Conservation (phyloP, 2,888 invertebrate species). For the Drosophila demipolita region DNA sequence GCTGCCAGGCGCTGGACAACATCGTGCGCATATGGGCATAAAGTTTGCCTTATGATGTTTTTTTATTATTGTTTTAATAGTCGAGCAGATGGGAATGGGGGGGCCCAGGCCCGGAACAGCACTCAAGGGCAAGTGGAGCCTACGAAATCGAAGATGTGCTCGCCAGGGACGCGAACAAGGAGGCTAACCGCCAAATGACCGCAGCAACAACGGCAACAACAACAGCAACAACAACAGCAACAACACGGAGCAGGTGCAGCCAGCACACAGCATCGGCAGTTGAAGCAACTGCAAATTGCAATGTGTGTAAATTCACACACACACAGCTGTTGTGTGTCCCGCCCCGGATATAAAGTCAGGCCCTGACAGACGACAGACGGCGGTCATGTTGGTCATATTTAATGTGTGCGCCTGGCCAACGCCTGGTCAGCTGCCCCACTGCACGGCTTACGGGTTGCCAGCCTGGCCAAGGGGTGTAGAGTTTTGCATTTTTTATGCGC, state of each 20-base stretch:
- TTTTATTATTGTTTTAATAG: slow-evolving; percentile 73
- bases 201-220: slow-evolving; percentile 61
- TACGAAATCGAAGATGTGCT: slow-evolving; percentile 70
- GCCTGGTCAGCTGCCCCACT: slow-evolving; percentile 53
- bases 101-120: background rate
- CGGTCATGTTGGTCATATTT: slow-evolving; percentile 75
- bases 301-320: slow-evolving; percentile 71
- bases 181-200: slow-evolving; percentile 77
- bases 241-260: slow-evolving; percentile 22
- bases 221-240: slow-evolving; percentile 33
- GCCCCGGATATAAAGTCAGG: slow-evolving; percentile 64
- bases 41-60: slow-evolving; percentile 67
- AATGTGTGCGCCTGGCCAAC: slow-evolving; percentile 71
- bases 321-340: slow-evolving; percentile 33
- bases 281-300: slow-evolving; percentile 64
- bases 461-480: slow-evolving; percentile 3
- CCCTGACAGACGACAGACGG: slow-evolving; percentile 52
- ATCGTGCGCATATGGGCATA: slow-evolving; percentile 33
- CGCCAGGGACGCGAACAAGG: slow-evolving; percentile 63
- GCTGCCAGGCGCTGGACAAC: slow-evolving; percentile 40
- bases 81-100: slow-evolving; percentile 16
- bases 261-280: slow-evolving; percentile 11
- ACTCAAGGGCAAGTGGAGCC: slow-evolving; percentile 51
- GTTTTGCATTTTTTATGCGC: slow-evolving; percentile 77
- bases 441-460: slow-evolving; percentile 17